Base-by-base conservation (phyloP, 2,113 vertebrate species). In the Anthoscopus minutus region DNA sequence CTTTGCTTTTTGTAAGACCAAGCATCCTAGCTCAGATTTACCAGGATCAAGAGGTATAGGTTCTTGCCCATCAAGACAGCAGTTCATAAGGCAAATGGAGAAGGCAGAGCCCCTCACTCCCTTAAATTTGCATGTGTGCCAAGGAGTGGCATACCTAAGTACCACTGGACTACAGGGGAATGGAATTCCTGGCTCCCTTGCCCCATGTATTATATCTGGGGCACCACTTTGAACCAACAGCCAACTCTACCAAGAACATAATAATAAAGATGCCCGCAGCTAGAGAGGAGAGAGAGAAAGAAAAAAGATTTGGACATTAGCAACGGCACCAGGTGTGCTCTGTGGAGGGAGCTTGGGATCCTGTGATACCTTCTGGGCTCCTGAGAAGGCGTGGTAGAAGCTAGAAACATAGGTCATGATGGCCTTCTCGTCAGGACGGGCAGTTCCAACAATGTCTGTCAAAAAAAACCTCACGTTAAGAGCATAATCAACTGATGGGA, bases 361-460 rank as follows among this genome's bases (percentile, higher is more conserved):
- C 98, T 96, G 97, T 16, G 98, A 98, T 99, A 99, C 99, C 99
- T 99, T 99, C 99, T 99, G 99, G 96, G 99, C 99, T 98, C 99
- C 99, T 74, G 99, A 99, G 98, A 99, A 99, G 98, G 99, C 99
- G 91, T 99, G 99, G 98, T 99, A 99, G 99, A 99, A 99, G 98
- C 99, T 99, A 98, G 99, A 99, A 97, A 99, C 99, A 91, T 99
- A 99, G 98, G 99, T 99, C 99, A 99, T 99, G 98, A 99, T 99
- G 97, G 99, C 99, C 97, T 99, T 99, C 98, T 99, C 99, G 91
- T 99, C 99, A 22, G 99, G 99, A 89, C 99, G 99, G 97, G 99
- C 99, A 18, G 99, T 99, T 98, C 99, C 99, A 91, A 99, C 99
- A 93, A 99, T 99, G 98, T 99, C 99, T 99, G 98, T 93, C 89